phyloP scores from a whole-genome alignment of 2,797 vertebrate species.

The Malacoctenus gilli region DNA sequence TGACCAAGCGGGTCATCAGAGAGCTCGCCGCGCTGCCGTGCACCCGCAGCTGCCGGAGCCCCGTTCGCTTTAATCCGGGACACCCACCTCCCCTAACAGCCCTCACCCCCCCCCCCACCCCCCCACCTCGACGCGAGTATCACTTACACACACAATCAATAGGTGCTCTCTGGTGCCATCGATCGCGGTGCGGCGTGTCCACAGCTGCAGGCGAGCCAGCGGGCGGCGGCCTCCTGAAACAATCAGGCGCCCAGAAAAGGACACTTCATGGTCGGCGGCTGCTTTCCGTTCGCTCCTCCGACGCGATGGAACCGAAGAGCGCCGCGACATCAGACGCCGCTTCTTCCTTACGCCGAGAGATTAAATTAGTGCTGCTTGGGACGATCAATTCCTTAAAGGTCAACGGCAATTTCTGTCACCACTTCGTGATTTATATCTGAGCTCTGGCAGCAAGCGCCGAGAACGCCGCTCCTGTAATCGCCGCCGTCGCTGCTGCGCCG shows the following conservation, averaged over 20 bases:
- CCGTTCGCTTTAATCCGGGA: constrained; percentile 38
- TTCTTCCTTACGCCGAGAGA: too few relatives aligned
- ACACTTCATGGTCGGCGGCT: constrained; percentile 66
- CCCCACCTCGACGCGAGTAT: constrained; percentile 58
- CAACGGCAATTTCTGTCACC: too few relatives aligned
- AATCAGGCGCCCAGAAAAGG: constrained; percentile 60
- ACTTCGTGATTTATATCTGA: too few relatives aligned
- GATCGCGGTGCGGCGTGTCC: constrained; percentile 66
- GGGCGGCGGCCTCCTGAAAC: constrained; percentile 54
- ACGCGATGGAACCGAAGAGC: not conserved
- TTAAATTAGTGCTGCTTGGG: too few relatives aligned
- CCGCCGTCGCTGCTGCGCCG: too few relatives aligned
- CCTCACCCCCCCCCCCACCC: constrained; percentile 39
- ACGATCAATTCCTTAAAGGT: too few relatives aligned
- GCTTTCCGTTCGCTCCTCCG: constrained; percentile 42
- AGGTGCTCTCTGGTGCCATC: constrained; percentile 74
- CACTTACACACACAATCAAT: constrained; percentile 80
- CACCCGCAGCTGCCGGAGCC: not conserved
- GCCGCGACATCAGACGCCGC: constrained; percentile 25
- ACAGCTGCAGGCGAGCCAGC: constrained; percentile 66
- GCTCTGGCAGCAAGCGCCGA: too few relatives aligned
- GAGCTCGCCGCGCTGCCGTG: constrained; percentile 1
- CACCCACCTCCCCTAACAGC: constrained; percentile 18
- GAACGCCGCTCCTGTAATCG: too few relatives aligned
- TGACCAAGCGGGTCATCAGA: constrained; percentile 2